phyloP scores from a whole-genome alignment of 2,113 vertebrate species.

The Rhinoptilus africanus region DNA sequence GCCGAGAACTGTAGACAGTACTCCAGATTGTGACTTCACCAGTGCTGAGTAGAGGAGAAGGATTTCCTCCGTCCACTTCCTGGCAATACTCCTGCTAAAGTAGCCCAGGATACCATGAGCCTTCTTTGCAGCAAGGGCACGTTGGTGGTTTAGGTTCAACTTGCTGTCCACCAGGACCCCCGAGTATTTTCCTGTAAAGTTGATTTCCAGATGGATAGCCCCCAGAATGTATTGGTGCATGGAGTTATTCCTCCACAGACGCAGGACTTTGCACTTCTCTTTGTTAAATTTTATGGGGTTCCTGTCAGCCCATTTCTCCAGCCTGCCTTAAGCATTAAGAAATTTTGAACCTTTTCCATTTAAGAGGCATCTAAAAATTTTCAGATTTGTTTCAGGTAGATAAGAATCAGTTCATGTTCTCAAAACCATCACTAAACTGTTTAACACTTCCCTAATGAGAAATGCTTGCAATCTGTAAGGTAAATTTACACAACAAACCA shows the following conservation, averaged over 20 bases:
- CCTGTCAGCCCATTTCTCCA: neutral
- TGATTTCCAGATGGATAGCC: neutral
- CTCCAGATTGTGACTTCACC: neutral
- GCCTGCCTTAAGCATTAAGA: neutral
- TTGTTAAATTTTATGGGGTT: neutral
- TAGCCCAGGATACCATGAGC: neutral
- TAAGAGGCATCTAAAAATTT: neutral
- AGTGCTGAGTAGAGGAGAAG: neutral
- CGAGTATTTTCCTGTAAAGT: neutral
- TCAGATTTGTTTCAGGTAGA: neutral
- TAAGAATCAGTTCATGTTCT: neutral
- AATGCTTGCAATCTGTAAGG: neutral
- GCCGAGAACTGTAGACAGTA: neutral
- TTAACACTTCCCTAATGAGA: neutral
- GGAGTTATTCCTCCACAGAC: neutral
- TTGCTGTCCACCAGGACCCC: neutral
- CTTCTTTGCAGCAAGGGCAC: neutral
- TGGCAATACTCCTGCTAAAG: neutral
- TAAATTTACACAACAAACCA: neutral
- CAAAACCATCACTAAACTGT: neutral
- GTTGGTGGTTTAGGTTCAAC: fast-evolving
- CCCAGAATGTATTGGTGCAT: neutral
- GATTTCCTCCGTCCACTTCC: neutral
- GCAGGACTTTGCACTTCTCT: neutral
- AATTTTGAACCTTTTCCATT: neutral